A percentile compares a stretch with the other conserved stretches of the same genome.
These are phyloP conservation scores for Agrochola macilenta DNA, from an alignment of 2,888 invertebrate species.

Conservation along the genomic window DNA sequence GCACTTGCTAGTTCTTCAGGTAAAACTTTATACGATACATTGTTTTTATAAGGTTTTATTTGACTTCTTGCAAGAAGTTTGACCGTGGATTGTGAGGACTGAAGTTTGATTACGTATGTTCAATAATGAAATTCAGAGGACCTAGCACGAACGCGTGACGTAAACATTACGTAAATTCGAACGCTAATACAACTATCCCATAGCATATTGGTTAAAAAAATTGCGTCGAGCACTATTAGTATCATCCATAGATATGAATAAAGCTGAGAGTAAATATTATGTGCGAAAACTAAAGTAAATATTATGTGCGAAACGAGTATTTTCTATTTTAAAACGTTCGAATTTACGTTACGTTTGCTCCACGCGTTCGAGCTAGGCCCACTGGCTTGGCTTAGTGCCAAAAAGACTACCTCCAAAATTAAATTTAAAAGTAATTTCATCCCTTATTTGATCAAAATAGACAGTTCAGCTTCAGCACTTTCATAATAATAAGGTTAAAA, in stretches of 20 bases:
- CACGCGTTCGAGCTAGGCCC: background rate
- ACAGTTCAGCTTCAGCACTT: background rate
- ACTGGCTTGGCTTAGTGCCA: background rate
- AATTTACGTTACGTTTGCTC: background rate
- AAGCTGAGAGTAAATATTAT: background rate
- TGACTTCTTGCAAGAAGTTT: background rate
- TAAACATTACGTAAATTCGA: background rate
- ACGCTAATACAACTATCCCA: background rate
- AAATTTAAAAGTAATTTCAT: background rate
- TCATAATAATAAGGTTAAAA: background rate
- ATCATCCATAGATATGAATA: background rate
- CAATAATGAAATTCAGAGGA: background rate
- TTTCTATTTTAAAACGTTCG: background rate
- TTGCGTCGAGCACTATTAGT: background rate
- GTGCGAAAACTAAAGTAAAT: background rate
- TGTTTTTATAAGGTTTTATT: slow-evolving; percentile 39
- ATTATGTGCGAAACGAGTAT: too few relatives aligned
- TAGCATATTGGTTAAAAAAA: background rate
- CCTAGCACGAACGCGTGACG: background rate
- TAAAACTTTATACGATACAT: slow-evolving; percentile 45
- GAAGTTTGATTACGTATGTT: slow-evolving; percentile 1
- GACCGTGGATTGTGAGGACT: background rate
- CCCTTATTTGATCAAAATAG: background rate
- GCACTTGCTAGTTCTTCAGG: slow-evolving; percentile 35
- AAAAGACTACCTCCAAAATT: background rate